These are phyloP conservation scores for Fissipunctia ypsillon DNA, from an alignment of 2,888 invertebrate species.

Conservation along the genomic window DNA sequence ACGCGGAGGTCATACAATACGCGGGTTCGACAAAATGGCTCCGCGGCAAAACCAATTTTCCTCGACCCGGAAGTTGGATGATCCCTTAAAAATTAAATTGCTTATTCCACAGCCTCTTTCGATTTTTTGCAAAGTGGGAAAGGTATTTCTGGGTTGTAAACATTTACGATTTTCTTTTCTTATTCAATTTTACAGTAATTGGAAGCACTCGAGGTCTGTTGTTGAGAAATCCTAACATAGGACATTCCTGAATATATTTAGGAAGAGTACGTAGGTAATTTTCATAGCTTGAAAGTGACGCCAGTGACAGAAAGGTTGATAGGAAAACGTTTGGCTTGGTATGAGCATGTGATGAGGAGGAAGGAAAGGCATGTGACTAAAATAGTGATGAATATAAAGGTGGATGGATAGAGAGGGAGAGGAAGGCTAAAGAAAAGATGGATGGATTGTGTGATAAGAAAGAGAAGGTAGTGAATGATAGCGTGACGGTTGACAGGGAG, in stretches of 20 bases:
- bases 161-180: conserved; percentile 65
- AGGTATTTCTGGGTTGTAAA: conserved; percentile 55
- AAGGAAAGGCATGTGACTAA: no score
- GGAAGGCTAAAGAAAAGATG: no score
- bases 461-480: no score
- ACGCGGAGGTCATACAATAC: conserved; percentile 66
- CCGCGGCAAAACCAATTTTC: conserved; percentile 71
- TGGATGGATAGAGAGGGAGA: no score
- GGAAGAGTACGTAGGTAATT: background rate
- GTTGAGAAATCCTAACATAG: conserved; percentile 10
- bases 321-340: no score
- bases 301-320: no score
- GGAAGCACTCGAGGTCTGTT: conserved; percentile 34
- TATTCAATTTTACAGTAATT: conserved; percentile 51
- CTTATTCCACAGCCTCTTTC: conserved; percentile 56
- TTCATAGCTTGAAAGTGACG: no score
- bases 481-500: no score
- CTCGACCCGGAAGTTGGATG: conserved; percentile 60
- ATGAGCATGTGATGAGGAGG: no score
- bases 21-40: conserved; percentile 54
- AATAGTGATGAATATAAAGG: no score
- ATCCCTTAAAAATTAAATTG: conserved; percentile 72
- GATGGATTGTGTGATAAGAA: no score
- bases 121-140: conserved; percentile 39
- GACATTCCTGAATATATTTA: background rate